These are phyloP conservation scores for Chionomys nivalis DNA, from an alignment of 2,113 vertebrate genomes.

Conservation along the genomic window DNA sequence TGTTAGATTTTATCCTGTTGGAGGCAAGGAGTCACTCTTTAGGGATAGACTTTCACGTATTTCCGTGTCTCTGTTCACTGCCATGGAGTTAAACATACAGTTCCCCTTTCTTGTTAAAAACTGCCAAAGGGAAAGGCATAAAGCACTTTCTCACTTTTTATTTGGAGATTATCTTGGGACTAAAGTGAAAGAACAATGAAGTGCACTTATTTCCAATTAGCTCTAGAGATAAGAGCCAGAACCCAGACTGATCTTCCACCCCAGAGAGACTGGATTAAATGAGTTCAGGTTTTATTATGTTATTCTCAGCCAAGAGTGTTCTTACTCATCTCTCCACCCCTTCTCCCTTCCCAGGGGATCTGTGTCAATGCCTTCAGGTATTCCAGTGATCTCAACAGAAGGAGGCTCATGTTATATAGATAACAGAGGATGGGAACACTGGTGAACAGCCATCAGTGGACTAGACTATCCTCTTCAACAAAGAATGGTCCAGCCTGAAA, in stretches of 20 bases:
- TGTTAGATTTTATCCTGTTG: constrained; percentile 39
- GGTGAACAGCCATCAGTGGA: background rate
- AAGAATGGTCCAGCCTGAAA: background rate
- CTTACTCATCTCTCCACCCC: fast-evolving
- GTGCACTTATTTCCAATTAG: constrained; percentile 5
- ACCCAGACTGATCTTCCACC: background rate
- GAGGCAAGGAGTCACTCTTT: background rate
- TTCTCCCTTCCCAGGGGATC: background rate
- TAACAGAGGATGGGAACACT: background rate
- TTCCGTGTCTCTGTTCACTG: constrained; percentile 42
- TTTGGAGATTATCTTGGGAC: constrained; percentile 62
- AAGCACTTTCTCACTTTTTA: constrained; percentile 35
- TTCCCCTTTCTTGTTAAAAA: constrained; percentile 48
- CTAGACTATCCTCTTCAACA: background rate
- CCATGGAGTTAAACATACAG: background rate
- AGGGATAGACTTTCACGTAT: constrained; percentile 35
- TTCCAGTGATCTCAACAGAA: background rate
- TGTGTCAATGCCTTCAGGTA: background rate
- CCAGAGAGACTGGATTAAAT: background rate
- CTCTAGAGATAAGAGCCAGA: background rate
- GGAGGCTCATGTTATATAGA: background rate
- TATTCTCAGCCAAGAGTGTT: background rate
- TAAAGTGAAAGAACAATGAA: constrained; percentile 43
- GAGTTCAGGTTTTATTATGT: background rate
- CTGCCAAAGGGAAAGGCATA: constrained; percentile 24